Evolutionary conservation across 1,140 invertebrate species (phyloP).

Genomic region (Papilio polyxenes): DNA sequence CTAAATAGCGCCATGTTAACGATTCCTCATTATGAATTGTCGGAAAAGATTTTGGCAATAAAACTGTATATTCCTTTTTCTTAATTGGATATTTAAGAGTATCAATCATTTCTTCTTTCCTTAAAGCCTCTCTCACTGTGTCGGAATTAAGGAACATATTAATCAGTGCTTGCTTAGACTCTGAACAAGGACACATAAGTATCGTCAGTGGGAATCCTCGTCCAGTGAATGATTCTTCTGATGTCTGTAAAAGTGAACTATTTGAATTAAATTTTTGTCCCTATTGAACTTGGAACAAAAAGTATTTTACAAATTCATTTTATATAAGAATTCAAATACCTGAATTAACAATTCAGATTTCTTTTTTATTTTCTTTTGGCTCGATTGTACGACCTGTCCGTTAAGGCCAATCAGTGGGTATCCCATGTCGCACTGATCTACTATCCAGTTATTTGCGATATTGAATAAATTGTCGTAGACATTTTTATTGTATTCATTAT

Average conservation of each 20-base stretch:
- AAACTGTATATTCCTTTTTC: slow-evolving; percentile 65
- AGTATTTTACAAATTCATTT: no score
- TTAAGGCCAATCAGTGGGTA: slow-evolving; percentile 62
- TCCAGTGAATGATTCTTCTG: slow-evolving; percentile 55
- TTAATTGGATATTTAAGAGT: slow-evolving; percentile 57
- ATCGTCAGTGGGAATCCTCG: slow-evolving; percentile 72
- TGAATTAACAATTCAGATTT: slow-evolving; percentile 69
- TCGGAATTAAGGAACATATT: slow-evolving; percentile 61
- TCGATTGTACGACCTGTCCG: slow-evolving; percentile 60
- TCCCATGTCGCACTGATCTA: slow-evolving; percentile 63
- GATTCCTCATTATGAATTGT: slow-evolving; percentile 58
- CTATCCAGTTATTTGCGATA: slow-evolving; percentile 72
- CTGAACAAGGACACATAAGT: slow-evolving; percentile 63
- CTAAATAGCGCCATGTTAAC: slow-evolving; percentile 66
- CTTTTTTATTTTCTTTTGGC: slow-evolving; percentile 67
- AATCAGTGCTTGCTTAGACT: slow-evolving; percentile 62
- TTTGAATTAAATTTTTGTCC: not conserved
- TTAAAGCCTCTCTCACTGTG: slow-evolving; percentile 60
- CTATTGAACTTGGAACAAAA: no score
- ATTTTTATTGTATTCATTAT: slow-evolving; percentile 67
- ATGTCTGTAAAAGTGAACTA: slow-evolving; percentile 52
- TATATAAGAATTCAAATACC: slow-evolving; percentile 42
- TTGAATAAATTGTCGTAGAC: slow-evolving; percentile 65
- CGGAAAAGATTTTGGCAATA: slow-evolving; percentile 67
- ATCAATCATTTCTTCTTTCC: slow-evolving; percentile 57